Evolutionary conservation across 2,888 invertebrate genomes (phyloP), one percentile per base, ranked within the genome.

Genomic region (Andrena camellia): DNA sequence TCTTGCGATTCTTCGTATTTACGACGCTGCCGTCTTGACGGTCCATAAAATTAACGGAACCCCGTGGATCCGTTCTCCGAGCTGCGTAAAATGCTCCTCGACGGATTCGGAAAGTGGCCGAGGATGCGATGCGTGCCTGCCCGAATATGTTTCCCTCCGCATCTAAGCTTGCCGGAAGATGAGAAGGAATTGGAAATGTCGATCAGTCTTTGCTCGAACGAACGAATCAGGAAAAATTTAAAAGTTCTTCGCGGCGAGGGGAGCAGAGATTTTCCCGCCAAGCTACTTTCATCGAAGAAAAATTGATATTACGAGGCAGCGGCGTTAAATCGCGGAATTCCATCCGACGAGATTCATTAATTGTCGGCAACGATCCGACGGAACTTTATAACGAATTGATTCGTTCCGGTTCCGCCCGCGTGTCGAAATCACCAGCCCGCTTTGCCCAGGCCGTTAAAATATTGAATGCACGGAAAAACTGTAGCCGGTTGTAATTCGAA

Each of bases 1-100:
- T 59, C 57, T 66, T 54, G 74, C 72, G 77, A 84, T 84, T 81
- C 78, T 78, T 83, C 31, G 57, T 75, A 76, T 72, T 83, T 84
- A 78, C 68, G 68, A 68, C 54, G 60, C 54, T 5, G 59, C 29
- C 66, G 35, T 67, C 70, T 33, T 59, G 72, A 52, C 62, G 33
- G 66, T 29, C 29, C 48, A n/a, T 73, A 69, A 81, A 81, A 73
- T 73, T 60, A 31, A 54, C 31, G 31, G 20, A 66, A 79, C 29
- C 52, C 68, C 5, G 33, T 1, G 68, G 68, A 69, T 42, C 50
- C 35, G 23, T 31, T 31, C 8, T 31, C 33, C 1, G 23, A 13
- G 20, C 17, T 0, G n/a, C 50, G 66, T 50, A 29, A 50, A 50
- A 50, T 13, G 4, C 7, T 72, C 20, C 10, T 17, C 17, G 26